Evolutionary conservation across 2,113 vertebrate species (phyloP), one percentile per base, ranked within the genome.

Genomic region (Tachysurus fulvidraco): DNA sequence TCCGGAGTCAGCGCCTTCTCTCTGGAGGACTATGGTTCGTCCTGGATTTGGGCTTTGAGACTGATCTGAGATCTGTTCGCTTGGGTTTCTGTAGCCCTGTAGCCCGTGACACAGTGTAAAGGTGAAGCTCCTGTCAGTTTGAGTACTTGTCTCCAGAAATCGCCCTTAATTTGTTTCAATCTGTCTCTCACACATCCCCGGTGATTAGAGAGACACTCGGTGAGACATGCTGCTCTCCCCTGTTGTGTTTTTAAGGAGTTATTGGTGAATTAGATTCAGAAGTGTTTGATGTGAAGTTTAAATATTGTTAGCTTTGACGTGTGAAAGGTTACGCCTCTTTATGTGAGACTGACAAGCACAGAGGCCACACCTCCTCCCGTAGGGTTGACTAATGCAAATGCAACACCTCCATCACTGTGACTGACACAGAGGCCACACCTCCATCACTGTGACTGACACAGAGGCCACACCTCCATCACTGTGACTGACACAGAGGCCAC

Each of bases 1-100:
- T 69, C 84, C 2, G 12, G 46, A 46, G 21, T 41, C 84, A 80
- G 84, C 52, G 23, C 3, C 19, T 8, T 11, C 19, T 54, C 19
- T 44, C 46, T 41, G 8, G 30, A 55, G 62, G 59, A 2, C 7
- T 50, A 21, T 2, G 12, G 25, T 54, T 52, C 52, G 8, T 30
- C 73, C 3, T n/a, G 8, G 25, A 55, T n/a, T 17, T 64, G n/a
- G 17, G n/a, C 44, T 36, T 13, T 62, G 54, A 54, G 13, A 25
- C 84, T 85, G 74, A 85, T 67, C 74, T 36, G 6, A 65, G 59
- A 10, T 55, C 74, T 79, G 84, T 44, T 23, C 13, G 17, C 7
- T 54, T 1, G 21, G 21, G 71, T 19, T n/a, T 65, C 16, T 11
- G 19, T 52, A 83, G 25, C n/a, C n/a, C n/a, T n/a, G n/a, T n/a